Base-by-base conservation (phyloP, 2,113 vertebrate species). In the Chrysochloris asiatica region DNA sequence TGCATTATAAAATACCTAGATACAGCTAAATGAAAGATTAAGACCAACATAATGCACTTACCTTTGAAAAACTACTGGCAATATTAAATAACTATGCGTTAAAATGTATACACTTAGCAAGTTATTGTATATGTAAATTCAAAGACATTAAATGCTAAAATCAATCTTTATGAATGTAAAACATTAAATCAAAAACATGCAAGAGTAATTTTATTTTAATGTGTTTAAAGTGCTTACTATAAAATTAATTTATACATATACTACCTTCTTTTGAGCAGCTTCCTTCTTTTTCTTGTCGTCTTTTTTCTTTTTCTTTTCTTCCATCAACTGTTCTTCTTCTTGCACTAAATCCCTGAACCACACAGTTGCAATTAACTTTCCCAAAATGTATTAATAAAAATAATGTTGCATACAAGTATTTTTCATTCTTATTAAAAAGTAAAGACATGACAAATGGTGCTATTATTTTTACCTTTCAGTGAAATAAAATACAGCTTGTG, bases 281-380 rank as follows among this genome's bases (percentile, higher is more conserved):
- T 98, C 98, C 97, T 98, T 98, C 97, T 98, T 98, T 96, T 98
- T 98, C 96, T 98, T 98, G 96, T 98, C 98, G 97, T 98, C 98
- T 98, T 98, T 99, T 98, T 98, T 98, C 97, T 98, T 98, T 97
- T 98, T 98, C 98, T 98, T 98, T 98, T 99, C 98, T 99, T 99
- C 99, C 98, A 99, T 99, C 98, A 99, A 99, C 98, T 98, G 98
- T 98, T 98, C 98, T 98, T 99, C 98, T 98, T 98, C 97, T 98
- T 98, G 98, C 97, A 98, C 98, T 97, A 98, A 98, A 98, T 98
- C 98, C 98, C 98, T 99, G 97, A 97, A 98, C 97, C 96, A 98
- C 93, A 98, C 83, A 98, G 97, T 97, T 96, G 97, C 93, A 97
- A 97, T 98, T 98, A 98, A 98, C 96, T 97, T 97, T 97, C 97